Evolutionary conservation across 1,140 invertebrate genomes (phyloP).

Genomic region (Proctacanthus coquilletti): DNA sequence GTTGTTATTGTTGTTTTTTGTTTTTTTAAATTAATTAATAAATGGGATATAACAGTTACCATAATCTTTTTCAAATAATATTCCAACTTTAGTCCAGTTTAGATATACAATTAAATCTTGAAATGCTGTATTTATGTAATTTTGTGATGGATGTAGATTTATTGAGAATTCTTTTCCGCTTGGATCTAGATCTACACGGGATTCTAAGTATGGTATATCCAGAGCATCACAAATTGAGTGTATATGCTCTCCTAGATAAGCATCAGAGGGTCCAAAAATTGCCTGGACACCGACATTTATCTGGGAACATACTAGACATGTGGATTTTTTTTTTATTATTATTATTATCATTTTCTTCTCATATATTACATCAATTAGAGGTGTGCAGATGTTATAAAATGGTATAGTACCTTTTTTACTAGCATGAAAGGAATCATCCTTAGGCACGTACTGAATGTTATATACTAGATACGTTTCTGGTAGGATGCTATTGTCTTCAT

Average conservation of each 20-base stretch:
- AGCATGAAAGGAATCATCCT: constrained; percentile 66
- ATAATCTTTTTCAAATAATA: constrained; percentile 67
- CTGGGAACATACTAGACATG: constrained; percentile 61
- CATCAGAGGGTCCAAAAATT: constrained; percentile 75
- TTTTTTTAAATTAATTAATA: background rate
- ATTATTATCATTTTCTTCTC: background rate
- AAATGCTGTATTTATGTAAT: constrained; percentile 68
- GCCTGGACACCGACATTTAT: constrained; percentile 70
- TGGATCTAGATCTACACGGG: constrained; percentile 27
- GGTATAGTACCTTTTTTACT: constrained; percentile 62
- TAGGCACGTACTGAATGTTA: constrained; percentile 75
- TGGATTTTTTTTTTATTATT: background rate
- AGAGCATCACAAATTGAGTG: constrained; percentile 73
- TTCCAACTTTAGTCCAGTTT: constrained; percentile 84
- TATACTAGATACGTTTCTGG: constrained; percentile 72
- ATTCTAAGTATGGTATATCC: constrained; percentile 23
- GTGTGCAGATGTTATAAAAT: constrained; percentile 3
- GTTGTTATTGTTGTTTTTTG: background rate
- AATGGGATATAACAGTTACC: constrained; percentile 1
- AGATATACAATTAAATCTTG: constrained; percentile 74
- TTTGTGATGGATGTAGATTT: constrained; percentile 74
- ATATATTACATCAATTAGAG: constrained; percentile 2
- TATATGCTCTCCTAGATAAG: constrained; percentile 65
- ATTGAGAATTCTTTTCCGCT: constrained; percentile 57
- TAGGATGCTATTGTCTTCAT: constrained; percentile 63